phyloP scores from a whole-genome alignment of 2,888 invertebrate species.

The Synanthedon formicaeformis region DNA sequence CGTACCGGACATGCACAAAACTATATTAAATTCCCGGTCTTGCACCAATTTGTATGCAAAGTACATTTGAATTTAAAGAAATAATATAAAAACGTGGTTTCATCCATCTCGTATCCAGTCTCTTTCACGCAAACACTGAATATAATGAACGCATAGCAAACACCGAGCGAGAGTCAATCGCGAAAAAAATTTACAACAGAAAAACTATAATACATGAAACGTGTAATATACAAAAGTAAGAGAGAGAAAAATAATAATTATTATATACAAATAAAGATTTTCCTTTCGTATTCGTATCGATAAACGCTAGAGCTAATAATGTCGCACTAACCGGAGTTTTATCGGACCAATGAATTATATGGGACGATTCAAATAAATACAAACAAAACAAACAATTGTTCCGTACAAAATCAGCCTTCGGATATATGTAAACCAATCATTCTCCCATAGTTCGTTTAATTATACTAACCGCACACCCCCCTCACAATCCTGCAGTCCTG shows the following conservation, averaged over 20 bases:
- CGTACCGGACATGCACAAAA: slow-evolving; percentile 4
- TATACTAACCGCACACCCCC: slow-evolving; percentile 10
- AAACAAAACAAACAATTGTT: slow-evolving; percentile 23
- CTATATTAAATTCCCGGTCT: too few species aligned
- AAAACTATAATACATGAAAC: slow-evolving; percentile 38
- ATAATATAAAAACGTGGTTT: too few species aligned
- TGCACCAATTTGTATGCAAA: too few species aligned
- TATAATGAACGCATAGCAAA: slow-evolving; percentile 6
- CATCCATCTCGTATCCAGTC: not conserved
- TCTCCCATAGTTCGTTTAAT: slow-evolving; percentile 32
- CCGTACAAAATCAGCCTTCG: slow-evolving; percentile 56
- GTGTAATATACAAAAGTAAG: slow-evolving; percentile 41
- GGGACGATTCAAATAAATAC: slow-evolving; percentile 2
- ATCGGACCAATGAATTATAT: not conserved
- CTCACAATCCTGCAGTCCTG: too few species aligned
- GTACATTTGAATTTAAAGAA: too few species aligned
- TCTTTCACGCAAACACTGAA: slow-evolving; percentile 9
- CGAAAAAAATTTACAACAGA: slow-evolving; percentile 54
- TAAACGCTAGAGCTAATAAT: slow-evolving; percentile 4
- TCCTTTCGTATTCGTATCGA: slow-evolving; percentile 19
- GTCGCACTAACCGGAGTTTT: slow-evolving; percentile 1
- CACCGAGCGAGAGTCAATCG: slow-evolving; percentile 12
- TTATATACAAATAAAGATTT: slow-evolving; percentile 27
- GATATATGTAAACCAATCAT: slow-evolving; percentile 24
- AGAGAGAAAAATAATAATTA: slow-evolving; percentile 29